These are phyloP conservation scores for Asteroscopus sphinx DNA, from an alignment of 2,888 invertebrate genomes.

Conservation along the genomic window DNA sequence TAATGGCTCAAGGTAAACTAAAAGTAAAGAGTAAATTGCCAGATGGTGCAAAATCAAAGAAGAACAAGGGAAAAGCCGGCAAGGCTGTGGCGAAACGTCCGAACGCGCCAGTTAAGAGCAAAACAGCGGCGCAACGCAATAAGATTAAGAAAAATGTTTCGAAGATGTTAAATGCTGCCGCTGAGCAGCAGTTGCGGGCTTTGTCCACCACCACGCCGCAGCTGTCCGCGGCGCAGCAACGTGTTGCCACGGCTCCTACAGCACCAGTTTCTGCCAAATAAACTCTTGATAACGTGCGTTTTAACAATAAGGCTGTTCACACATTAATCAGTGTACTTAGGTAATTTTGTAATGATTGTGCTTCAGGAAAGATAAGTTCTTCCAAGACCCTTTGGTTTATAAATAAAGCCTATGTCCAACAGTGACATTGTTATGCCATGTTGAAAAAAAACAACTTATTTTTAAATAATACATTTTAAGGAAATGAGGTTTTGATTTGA, in stretches of 20 bases:
- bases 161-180: constrained; percentile 92
- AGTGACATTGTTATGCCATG: too few species aligned
- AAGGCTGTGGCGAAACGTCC: constrained; percentile 89
- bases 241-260: constrained; percentile 81
- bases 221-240: constrained; percentile 85
- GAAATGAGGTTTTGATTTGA: too few species aligned
- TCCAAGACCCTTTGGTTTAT: too few species aligned
- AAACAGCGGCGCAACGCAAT: constrained; percentile 89
- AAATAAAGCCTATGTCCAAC: too few species aligned
- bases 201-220: constrained; percentile 87
- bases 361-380: too few species aligned
- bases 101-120: constrained; percentile 92
- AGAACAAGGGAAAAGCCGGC: constrained; percentile 87
- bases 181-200: constrained; percentile 91
- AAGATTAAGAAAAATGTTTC: constrained; percentile 92
- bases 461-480: too few species aligned
- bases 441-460: too few species aligned
- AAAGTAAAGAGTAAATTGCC: constrained; percentile 92
- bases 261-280: constrained; percentile 79
- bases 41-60: constrained; percentile 87
- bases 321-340: not conserved
- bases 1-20: constrained; percentile 92
- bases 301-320: not conserved
- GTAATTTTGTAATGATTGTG: too few species aligned
- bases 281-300: constrained; percentile 23